Percentiles rank a stretch among this genome's conserved stretches.
phyloP scores from a whole-genome alignment of 1,140 invertebrate genomes.

The Sycophaga agraensis region DNA sequence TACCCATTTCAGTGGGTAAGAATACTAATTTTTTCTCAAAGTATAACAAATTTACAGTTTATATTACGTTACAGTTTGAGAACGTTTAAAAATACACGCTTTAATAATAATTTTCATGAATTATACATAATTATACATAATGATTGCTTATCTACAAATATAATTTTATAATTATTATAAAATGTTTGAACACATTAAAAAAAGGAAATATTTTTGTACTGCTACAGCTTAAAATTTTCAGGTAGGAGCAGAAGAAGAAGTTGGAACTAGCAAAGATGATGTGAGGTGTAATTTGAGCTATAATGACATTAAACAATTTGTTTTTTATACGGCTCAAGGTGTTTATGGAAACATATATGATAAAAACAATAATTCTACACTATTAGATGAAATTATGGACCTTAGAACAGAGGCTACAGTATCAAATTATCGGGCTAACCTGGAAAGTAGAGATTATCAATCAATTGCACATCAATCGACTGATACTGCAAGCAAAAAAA shows the following conservation, averaged over 20 bases:
- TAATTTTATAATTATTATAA: no score
- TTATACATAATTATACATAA: no score
- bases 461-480: constrained; percentile 27
- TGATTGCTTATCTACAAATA: no score
- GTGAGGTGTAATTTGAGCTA: constrained; percentile 37
- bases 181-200: no score
- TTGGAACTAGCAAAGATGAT: constrained; percentile 38
- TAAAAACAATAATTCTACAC: constrained; percentile 37
- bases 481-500: constrained; percentile 7
- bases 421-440: constrained; percentile 23
- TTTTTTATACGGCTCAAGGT: constrained; percentile 37
- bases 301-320: constrained; percentile 43
- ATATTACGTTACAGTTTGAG: no score
- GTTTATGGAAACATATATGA: constrained; percentile 41
- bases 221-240: constrained; percentile 29
- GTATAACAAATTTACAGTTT: no score
- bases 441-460: constrained; percentile 31
- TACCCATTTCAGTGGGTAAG: constrained; percentile 47
- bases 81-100: no score
- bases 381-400: constrained; percentile 35
- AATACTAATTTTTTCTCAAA: constrained; percentile 9
- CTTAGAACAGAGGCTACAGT: constrained; percentile 33
- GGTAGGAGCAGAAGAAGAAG: constrained; percentile 47
- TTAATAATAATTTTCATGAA: no score
- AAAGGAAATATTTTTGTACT: no score